phyloP scores from a whole-genome alignment of 2,113 vertebrate species.

The Castor canadensis region DNA sequence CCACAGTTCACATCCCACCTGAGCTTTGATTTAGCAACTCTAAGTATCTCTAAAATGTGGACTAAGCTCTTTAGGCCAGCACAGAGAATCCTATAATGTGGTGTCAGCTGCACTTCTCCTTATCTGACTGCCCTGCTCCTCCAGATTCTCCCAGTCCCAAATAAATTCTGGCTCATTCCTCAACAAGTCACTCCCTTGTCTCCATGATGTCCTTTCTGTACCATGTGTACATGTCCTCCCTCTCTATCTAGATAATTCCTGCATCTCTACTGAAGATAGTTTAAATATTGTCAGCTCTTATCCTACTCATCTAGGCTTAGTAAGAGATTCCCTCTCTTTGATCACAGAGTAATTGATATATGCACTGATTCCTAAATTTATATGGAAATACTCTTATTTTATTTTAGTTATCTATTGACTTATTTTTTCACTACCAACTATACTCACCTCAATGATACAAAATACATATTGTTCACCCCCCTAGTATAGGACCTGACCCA shows the following conservation, averaged over 20 bases:
- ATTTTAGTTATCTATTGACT: neutral
- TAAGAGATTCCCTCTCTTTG: neutral
- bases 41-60: neutral
- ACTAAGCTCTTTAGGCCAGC: neutral
- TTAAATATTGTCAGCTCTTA: neutral
- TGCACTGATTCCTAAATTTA: neutral
- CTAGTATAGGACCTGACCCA: neutral
- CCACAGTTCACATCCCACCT: neutral
- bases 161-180: neutral
- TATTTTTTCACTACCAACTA: neutral
- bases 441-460: neutral
- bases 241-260: neutral
- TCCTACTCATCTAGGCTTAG: neutral
- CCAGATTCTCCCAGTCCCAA: neutral
- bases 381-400: neutral
- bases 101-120: neutral
- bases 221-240: neutral
- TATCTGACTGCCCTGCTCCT: neutral
- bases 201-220: neutral
- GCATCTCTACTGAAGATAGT: neutral
- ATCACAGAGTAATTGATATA: neutral
- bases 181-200: neutral
- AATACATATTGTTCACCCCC: neutral
- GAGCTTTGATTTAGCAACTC: no score
- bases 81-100: neutral